Evolutionary conservation across 1,140 invertebrate species (phyloP), one percentile per base, ranked within the genome.

Genomic region (Elymnias hypermnestra): DNA sequence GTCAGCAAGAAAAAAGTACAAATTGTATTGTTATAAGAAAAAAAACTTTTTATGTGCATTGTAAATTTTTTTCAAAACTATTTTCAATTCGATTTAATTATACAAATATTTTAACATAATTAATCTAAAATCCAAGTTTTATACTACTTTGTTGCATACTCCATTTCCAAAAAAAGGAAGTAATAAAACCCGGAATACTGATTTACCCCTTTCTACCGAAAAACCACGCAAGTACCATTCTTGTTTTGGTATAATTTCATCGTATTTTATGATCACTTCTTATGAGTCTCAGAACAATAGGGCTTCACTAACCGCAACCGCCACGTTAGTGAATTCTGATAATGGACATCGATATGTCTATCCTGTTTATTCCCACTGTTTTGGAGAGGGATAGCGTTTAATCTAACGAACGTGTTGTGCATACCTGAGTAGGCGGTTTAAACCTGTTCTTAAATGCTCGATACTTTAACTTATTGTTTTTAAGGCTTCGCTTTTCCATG

Each of bases 301-400:
- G 69, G 73, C 65, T 73, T 78, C 74, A 36, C 36, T 66, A 55
- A 75, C 74, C 74, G 47, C 72, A 72, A 56, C 28, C 38, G 33
- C 35, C 18, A 33, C 33, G 38, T 14, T 19, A 19, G 39, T 47
- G 44, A 25, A 38, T 43, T 37, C 41, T 36, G 39, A 23, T 38
- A 48, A 44, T 44, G 28, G 39, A 22, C 44, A 43, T 26, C 36
- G 15, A 22, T 50, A 29, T 17, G 5, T 29, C 48, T 26, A 10
- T 57, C 49, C 35, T 14, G n/a, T 44, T 57, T 25, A 25, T 43
- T 36, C 21, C 13, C 26, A n/a, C 14, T 5, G 18, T 12, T 39
- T 40, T 15, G 12, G 40, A 53, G 21, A 48, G 26, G 37, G 54
- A 57, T 42, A 37, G 44, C 19, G 21, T 42, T 44, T 26, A 35